Percentiles rank a stretch among this genome's conserved stretches.
Evolutionary conservation across 2,797 vertebrate species (phyloP).

Genomic region (Platyrinchus mystaceus): DNA sequence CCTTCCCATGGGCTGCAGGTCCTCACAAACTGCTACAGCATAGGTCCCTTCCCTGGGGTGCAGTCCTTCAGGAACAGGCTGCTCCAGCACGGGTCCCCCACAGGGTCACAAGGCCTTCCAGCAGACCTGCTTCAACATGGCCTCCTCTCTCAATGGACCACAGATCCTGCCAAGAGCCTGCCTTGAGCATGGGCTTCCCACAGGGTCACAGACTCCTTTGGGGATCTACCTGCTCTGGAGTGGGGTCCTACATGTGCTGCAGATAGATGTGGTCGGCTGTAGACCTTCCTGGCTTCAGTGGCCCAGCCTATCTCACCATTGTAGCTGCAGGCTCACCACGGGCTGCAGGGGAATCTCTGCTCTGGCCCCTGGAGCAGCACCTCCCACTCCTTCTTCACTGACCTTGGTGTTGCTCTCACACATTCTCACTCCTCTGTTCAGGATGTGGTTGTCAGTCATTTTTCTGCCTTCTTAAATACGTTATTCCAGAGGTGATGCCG

Average conservation of each 20-base stretch:
- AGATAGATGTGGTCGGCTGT: not conserved
- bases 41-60: fast-evolving
- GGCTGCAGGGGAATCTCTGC: not conserved
- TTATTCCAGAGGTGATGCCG: not conserved
- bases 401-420: not conserved
- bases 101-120: not conserved
- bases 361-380: not conserved
- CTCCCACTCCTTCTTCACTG: not conserved
- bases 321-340: not conserved
- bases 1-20: not conserved
- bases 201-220: not conserved
- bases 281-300: not conserved
- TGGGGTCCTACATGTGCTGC: not conserved
- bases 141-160: not conserved
- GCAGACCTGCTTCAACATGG: not conserved
- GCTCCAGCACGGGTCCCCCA: fast-evolving
- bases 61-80: not conserved
- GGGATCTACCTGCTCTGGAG: not conserved
- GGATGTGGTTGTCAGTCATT: not conserved
- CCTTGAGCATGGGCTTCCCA: not conserved
- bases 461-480: not conserved
- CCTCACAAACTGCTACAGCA: not conserved
- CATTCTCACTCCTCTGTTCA: not conserved
- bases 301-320: not conserved
- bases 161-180: not conserved